phyloP scores from a whole-genome alignment of 2,113 vertebrate genomes.

The Puma concolor region DNA sequence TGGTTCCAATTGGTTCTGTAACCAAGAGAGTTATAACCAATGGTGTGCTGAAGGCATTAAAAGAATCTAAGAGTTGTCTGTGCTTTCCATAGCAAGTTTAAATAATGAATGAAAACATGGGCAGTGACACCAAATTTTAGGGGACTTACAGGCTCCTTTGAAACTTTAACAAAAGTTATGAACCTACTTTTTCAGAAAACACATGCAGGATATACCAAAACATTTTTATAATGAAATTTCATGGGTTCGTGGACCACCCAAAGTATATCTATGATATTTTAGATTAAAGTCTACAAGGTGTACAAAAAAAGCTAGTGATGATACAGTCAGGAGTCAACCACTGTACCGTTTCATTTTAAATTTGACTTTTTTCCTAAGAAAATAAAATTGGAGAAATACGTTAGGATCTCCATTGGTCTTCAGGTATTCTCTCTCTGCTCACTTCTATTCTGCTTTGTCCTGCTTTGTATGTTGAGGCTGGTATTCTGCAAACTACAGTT shows the following conservation, averaged over 20 bases:
- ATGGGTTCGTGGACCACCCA: not conserved
- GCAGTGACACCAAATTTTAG: not conserved
- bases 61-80: not conserved
- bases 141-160: not conserved
- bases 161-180: not conserved
- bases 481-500: not conserved
- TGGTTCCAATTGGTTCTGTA: not conserved
- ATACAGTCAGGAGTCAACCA: not conserved
- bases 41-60: not conserved
- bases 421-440: not conserved
- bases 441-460: not conserved
- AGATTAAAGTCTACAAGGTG: not conserved
- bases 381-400: not conserved
- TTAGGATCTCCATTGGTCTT: not conserved
- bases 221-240: not conserved
- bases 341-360: not conserved
- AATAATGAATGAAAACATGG: not conserved
- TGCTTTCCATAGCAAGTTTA: constrained; percentile 9
- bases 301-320: not conserved
- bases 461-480: not conserved
- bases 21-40: not conserved
- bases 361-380: not conserved
- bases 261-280: not conserved
- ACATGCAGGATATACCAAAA: not conserved
- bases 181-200: not conserved